Conservation (phyloP, 2,888 invertebrate genomes). For the Volucella inflata region DNA sequence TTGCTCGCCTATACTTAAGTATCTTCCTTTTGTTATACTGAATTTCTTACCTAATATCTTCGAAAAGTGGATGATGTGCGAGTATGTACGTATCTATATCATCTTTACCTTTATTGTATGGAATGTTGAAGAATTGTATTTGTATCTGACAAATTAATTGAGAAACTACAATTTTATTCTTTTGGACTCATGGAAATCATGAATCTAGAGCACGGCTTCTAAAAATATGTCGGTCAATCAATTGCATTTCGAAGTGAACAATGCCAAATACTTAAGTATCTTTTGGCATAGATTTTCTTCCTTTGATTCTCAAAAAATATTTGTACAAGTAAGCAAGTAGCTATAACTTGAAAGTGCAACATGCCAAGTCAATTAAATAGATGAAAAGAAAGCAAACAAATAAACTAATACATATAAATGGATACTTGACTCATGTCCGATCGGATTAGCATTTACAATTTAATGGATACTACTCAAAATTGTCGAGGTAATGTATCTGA, state of each 20-base stretch:
- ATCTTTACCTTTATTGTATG: slow-evolving; percentile 34
- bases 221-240: slow-evolving; percentile 44
- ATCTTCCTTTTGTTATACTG: background rate
- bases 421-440: background rate
- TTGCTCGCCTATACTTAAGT: slow-evolving; percentile 40
- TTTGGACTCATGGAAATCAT: slow-evolving; percentile 1
- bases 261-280: slow-evolving; percentile 27
- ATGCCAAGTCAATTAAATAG: background rate
- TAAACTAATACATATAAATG: no score
- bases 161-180: slow-evolving; percentile 27
- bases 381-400: background rate
- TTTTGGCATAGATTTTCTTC: slow-evolving; percentile 35
- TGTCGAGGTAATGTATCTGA: slow-evolving; percentile 41
- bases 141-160: slow-evolving; percentile 27
- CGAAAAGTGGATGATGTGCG: background rate
- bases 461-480: slow-evolving; percentile 23
- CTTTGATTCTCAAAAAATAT: background rate
- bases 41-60: slow-evolving; percentile 52
- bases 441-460: background rate
- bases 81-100: slow-evolving; percentile 6
- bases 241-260: slow-evolving; percentile 36
- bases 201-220: slow-evolving; percentile 11
- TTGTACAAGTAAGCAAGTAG: no score
- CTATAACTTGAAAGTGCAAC: background rate
- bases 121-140: background rate